Percentiles rank a stretch among this genome's conserved stretches.
These are phyloP conservation scores for Empis stercorea DNA, from an alignment of 2,888 invertebrate genomes.

Conservation along the genomic window DNA sequence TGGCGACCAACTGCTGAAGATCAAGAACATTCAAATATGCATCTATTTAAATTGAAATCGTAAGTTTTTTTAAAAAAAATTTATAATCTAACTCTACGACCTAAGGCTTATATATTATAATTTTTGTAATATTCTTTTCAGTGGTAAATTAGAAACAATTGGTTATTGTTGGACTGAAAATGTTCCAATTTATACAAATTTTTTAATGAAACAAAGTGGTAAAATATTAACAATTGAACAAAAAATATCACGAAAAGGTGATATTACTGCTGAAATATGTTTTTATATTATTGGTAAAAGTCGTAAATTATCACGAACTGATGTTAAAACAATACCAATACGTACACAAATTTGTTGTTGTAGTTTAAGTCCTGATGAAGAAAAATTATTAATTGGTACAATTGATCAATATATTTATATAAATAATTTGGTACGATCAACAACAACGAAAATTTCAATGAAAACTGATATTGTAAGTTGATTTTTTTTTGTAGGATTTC, in stretches of 20 bases:
- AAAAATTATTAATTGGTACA: constrained; percentile 66
- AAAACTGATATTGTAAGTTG: constrained; percentile 72
- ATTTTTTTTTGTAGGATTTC: too few relatives aligned
- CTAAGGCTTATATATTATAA: not conserved
- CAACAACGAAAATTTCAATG: constrained; percentile 55
- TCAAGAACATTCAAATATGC: constrained; percentile 79
- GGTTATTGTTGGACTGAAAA: constrained; percentile 78
- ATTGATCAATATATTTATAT: constrained; percentile 74
- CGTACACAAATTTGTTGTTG: constrained; percentile 57
- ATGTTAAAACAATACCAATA: constrained; percentile 54
- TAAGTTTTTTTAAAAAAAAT: constrained; percentile 25
- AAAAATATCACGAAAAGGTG: constrained; percentile 56
- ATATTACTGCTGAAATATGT: constrained; percentile 58
- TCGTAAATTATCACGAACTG: constrained; percentile 46
- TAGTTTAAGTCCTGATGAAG: constrained; percentile 55
- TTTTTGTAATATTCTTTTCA: constrained; percentile 26
- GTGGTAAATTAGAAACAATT: constrained; percentile 57
- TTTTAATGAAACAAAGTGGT: constrained; percentile 58
- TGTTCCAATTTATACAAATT: constrained; percentile 71
- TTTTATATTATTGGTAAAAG: constrained; percentile 41
- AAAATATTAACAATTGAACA: constrained; percentile 71
- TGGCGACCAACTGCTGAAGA: constrained; percentile 79
- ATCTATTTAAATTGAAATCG: constrained; percentile 64
- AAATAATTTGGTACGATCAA: constrained; percentile 59
- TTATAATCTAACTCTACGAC: too few relatives aligned